These are phyloP conservation scores for Erethizon dorsatum DNA, from an alignment of 2,797 vertebrate genomes.

Conservation along the genomic window DNA sequence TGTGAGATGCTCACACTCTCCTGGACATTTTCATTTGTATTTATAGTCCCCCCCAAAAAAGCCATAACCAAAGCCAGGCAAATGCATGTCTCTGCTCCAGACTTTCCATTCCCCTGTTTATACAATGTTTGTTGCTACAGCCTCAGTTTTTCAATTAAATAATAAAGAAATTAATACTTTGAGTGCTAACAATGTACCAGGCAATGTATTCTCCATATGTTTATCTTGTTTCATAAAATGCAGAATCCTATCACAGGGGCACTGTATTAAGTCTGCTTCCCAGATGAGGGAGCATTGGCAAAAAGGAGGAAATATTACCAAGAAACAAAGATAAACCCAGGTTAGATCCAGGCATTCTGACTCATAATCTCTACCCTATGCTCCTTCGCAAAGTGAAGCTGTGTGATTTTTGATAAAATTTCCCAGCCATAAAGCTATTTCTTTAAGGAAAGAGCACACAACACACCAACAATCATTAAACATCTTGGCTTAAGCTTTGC, in stretches of 20 bases:
- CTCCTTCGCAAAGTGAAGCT: not conserved
- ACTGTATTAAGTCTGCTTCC: not conserved
- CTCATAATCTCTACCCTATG: not conserved
- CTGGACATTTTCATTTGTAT: not conserved
- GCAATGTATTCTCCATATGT: not conserved
- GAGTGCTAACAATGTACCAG: not conserved
- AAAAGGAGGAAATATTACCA: not conserved
- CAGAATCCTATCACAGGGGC: not conserved
- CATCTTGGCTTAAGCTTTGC: not conserved
- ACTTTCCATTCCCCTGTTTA: not conserved
- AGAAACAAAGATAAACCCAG: not conserved
- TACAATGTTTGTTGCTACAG: not conserved
- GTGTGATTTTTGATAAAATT: not conserved
- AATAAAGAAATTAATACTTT: not conserved
- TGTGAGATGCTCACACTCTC: not conserved
- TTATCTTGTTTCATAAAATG: not conserved
- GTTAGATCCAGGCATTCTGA: not conserved
- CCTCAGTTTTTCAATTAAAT: not conserved
- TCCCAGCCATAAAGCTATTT: not conserved
- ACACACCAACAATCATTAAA: not conserved
- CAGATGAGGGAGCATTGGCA: not conserved
- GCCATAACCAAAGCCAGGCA: not conserved
- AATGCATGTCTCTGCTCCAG: not conserved
- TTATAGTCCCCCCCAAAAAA: not conserved
- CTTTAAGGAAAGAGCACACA: not conserved